Conservation (phyloP, 2,797 vertebrate genomes). For the Parotocinclus haroldoi region DNA sequence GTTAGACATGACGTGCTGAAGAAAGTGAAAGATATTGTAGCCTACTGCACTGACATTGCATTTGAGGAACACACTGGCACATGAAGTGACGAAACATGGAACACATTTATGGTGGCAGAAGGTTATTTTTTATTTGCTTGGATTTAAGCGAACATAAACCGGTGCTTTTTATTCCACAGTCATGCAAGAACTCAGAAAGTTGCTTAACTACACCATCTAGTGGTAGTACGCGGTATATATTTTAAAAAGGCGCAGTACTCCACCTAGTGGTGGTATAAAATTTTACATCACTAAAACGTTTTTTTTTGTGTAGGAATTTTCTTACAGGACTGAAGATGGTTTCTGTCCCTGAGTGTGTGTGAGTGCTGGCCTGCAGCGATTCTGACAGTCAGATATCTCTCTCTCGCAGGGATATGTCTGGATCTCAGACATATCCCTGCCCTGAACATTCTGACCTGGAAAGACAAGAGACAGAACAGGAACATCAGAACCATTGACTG, state of each 20-base stretch:
- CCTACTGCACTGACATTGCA: too few relatives aligned
- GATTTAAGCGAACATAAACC: too few relatives aligned
- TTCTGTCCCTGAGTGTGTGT: constrained; percentile 33
- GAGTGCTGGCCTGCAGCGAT: constrained; percentile 7
- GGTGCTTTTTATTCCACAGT: too few relatives aligned
- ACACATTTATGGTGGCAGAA: too few relatives aligned
- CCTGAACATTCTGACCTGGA: constrained; percentile 9
- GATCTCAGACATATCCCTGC: not conserved
- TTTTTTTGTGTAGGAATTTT: too few relatives aligned
- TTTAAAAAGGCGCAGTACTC: not conserved
- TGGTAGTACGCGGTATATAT: not conserved
- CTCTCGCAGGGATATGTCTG: not conserved
- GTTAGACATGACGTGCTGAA: too few relatives aligned
- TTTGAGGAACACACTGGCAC: too few relatives aligned
- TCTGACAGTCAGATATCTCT: not conserved
- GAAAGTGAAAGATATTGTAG: too few relatives aligned
- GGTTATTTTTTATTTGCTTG: too few relatives aligned
- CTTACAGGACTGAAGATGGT: constrained; percentile 3
- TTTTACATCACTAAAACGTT: not conserved
- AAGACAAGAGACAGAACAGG: not conserved
- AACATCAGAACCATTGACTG: too few relatives aligned
- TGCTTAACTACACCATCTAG: not conserved
- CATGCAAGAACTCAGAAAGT: too few relatives aligned
- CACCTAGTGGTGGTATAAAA: constrained; percentile 7
- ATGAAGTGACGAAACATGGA: too few relatives aligned